A percentile compares a stretch with the other conserved stretches of the same genome.
Conservation (phyloP, 2,113 vertebrate genomes). For the Pipa parva region DNA sequence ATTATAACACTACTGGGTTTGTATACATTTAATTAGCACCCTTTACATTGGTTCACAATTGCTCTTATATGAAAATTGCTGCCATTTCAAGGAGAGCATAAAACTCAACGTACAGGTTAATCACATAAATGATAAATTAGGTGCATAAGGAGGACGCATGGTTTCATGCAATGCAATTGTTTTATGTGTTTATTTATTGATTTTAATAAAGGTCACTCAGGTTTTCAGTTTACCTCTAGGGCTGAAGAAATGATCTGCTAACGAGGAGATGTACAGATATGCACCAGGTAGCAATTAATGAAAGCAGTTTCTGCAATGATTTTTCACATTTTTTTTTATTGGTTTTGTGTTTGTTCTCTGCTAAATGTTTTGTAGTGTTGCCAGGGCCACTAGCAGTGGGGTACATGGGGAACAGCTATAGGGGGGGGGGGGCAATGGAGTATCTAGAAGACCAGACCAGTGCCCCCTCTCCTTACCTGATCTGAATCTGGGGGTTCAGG, state of each 20-base stretch:
- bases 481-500: too few species aligned
- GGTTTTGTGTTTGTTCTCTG: too few species aligned
- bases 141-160: not conserved
- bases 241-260: not conserved
- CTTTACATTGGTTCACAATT: not conserved
- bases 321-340: too few species aligned
- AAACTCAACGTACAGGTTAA: not conserved
- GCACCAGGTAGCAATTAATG: too few species aligned
- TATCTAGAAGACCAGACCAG: too few species aligned
- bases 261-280: too few species aligned
- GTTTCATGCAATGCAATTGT: not conserved
- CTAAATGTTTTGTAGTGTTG: too few species aligned
- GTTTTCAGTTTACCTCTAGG: not conserved
- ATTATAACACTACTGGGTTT: conserved; percentile 8
- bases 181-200: not conserved
- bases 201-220: not conserved
- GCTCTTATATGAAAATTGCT: not conserved
- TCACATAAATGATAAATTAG: not conserved
- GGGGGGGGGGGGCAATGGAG: too few species aligned
- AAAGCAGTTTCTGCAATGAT: not conserved
- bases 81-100: not conserved
- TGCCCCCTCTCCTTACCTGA: too few species aligned
- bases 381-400: too few species aligned
- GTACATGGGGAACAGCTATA: too few species aligned
- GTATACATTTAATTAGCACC: conserved; percentile 17